These are phyloP conservation scores for Plectrocnemia conspersa DNA, from an alignment of 1,140 invertebrate species.

Conservation along the genomic window DNA sequence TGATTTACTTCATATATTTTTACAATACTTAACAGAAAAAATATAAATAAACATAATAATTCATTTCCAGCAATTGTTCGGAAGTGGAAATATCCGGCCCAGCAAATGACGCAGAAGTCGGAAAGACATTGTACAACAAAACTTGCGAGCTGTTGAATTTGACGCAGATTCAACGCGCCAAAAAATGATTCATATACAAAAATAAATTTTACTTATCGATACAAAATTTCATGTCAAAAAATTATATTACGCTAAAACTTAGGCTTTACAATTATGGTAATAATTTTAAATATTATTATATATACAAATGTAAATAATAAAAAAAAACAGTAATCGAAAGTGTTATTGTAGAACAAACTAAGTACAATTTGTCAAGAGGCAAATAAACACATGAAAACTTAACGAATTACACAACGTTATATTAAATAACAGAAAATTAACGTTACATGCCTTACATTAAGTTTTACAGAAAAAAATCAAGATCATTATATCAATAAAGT, in stretches of 20 bases:
- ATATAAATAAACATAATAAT: constrained; percentile 12
- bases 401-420: too few species aligned
- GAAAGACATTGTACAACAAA: constrained; percentile 49
- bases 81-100: constrained; percentile 42
- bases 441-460: background rate
- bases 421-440: background rate
- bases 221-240: too few species aligned
- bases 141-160: constrained; percentile 37
- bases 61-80: constrained; percentile 48
- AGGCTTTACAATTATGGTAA: too few species aligned
- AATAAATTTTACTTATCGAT: too few species aligned
- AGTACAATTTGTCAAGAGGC: too few species aligned
- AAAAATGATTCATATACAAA: too few species aligned
- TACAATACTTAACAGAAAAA: too few species aligned
- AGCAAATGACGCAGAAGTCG: constrained; percentile 44
- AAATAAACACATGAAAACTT: too few species aligned
- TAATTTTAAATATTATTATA: constrained; percentile 1
- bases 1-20: background rate
- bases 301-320: background rate
- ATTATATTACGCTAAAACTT: too few species aligned
- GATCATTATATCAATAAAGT: background rate
- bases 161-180: too few species aligned
- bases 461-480: constrained; percentile 2
- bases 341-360: background rate
- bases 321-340: background rate